phyloP scores from a whole-genome alignment of 2,113 vertebrate species.

The Zosterops lateralis region DNA sequence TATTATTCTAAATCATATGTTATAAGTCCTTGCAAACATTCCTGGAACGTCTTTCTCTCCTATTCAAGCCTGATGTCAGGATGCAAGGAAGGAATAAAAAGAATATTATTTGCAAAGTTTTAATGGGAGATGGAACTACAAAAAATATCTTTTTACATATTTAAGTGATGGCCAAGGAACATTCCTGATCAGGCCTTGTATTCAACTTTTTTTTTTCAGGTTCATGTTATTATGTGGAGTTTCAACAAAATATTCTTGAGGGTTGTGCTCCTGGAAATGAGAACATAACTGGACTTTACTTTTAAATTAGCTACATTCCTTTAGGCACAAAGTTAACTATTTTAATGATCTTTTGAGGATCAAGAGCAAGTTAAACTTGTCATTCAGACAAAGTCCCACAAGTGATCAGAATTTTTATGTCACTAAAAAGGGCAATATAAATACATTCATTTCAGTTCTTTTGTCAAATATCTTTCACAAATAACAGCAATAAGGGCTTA shows the following conservation, averaged over 20 bases:
- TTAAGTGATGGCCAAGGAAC: neutral
- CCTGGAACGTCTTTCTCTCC: neutral
- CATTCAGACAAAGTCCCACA: neutral
- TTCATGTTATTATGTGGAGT: neutral
- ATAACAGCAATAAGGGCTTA: neutral
- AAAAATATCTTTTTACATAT: fast-evolving
- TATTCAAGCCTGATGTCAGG: neutral
- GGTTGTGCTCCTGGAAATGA: neutral
- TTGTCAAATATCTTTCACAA: neutral
- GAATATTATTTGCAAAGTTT: neutral
- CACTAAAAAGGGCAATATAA: neutral
- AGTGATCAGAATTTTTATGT: neutral
- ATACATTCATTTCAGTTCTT: neutral
- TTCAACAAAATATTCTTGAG: neutral
- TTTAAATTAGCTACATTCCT: neutral
- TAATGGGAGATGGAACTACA: neutral
- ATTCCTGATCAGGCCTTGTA: neutral
- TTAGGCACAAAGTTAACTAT: neutral
- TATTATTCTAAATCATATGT: neutral
- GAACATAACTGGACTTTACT: neutral
- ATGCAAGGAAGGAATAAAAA: neutral
- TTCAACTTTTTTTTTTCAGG: neutral
- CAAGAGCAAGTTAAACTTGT: neutral
- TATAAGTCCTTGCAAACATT: neutral
- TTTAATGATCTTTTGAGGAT: neutral